phyloP scores from a whole-genome alignment of 2,888 invertebrate species.

The Rotaria macrura region DNA sequence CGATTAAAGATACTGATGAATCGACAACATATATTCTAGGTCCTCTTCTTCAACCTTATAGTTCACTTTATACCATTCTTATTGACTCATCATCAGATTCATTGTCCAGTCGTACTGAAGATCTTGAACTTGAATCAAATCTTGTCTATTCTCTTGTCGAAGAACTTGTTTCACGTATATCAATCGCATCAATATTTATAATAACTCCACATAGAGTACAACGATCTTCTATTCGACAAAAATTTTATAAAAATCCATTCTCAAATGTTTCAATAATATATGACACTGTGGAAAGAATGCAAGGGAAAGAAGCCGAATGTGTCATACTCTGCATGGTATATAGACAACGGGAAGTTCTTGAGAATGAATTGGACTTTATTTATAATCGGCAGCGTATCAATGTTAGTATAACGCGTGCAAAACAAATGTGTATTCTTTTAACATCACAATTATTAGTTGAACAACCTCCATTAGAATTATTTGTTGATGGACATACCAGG shows the following conservation, averaged over 20 bases:
- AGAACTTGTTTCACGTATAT: neutral
- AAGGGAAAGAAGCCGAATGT: neutral
- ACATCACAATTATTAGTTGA: neutral
- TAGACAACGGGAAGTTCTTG: neutral
- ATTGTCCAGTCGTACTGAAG: neutral
- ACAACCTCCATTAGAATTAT: neutral
- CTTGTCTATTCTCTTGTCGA: neutral
- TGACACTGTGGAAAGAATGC: neutral
- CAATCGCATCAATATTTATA: neutral
- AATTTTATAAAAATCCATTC: neutral
- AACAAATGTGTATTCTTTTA: neutral
- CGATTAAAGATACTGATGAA: neutral
- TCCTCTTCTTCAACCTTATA: neutral
- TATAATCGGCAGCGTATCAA: neutral
- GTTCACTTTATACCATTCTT: neutral
- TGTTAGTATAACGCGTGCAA: neutral
- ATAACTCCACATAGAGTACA: neutral
- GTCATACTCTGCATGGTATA: neutral
- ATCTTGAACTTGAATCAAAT: neutral
- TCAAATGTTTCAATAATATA: neutral
- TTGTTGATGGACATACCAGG: neutral
- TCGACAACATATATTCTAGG: neutral
- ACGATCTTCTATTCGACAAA: neutral
- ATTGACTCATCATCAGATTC: neutral
- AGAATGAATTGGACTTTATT: neutral